Evolutionary conservation across 1,140 invertebrate species (phyloP), one percentile per base, ranked within the genome.

Genomic region (Rhizoglyphus robini): DNA sequence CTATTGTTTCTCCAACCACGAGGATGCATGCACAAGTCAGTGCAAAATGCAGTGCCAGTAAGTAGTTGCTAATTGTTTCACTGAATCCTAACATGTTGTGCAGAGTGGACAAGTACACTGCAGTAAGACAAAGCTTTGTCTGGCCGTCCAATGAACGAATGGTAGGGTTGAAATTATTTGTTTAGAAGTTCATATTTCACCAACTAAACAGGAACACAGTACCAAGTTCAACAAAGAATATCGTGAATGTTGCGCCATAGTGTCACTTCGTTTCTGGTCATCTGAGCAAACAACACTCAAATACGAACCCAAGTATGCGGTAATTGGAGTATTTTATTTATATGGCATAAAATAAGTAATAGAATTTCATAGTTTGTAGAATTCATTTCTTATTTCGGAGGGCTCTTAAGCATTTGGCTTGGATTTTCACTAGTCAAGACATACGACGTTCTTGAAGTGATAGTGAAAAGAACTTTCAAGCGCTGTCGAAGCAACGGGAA

Each of bases 291-390:
- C 68, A 0, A 70, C 64, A 34, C 67, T 67, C 29, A 63, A 70
- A 27, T 69, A 70, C 34, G 54, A 68, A 49, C 66, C 69, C 1
- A 70, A 70, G 41, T 70, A 69, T 64, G 68, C 64, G 41, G 69
- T 68, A 65, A 63, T n/a, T 13, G n/a, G 2, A 15, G 29, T 1
- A 30, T 57, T 20, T 20, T 54, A 54, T 41, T 49, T n/a, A n/a
- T n/a, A n/a, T n/a, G n/a, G 18, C 8, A 41, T 23, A 60, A 23
- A 32, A 60, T 31, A 30, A 68, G 32, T 54, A 13, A 25, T 2
- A 2, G 1, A 66, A 31, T 34, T 29, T 15, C 15, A 31, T 46
- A 70, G 69, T 38, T 68, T 31, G 66, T 69, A 5, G 69, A 70
- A 47, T 65, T 70, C 8, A 68, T 69, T 20, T 67, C 67, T 8